Base-by-base conservation (phyloP, 1,140 invertebrate species). In the Cydia fagiglandana region DNA sequence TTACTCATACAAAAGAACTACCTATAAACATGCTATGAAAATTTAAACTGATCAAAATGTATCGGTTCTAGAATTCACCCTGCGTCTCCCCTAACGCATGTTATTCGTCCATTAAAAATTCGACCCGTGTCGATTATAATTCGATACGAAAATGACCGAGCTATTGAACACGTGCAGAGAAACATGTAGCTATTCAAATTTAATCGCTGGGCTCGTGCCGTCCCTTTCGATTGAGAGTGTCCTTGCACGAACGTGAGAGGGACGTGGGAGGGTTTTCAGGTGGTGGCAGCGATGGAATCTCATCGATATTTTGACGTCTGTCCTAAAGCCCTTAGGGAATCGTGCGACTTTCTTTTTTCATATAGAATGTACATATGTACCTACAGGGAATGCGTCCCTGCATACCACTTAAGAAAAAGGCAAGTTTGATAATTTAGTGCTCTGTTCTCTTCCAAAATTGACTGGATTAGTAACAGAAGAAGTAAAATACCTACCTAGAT, bases 91-190 rank as follows among this genome's bases (percentile, higher is more conserved):
- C n/a, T 17, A 17, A 17, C 50, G 24, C 20, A 13, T 61, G 20
- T 61, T 61, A 61, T 61, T 61, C 50, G 50, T 24, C 56, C 17
- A 61, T 61, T 61, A 61, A 61, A 61, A 61, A 61, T 61, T 61
- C 56, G 56, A 61, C 9, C 20, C 56, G 56, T 61, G 20, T 61
- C 56, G 56, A 61, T 61, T 61, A 61, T 61, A 20, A 61, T 61
- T 24, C 20, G 56, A 24, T 61, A 61, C 56, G 56, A 61, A 61
- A 61, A 61, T 61, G 56, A 9, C 56, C 56, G 56, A 10, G 56
- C 56, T 61, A 61, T 61, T 61, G 56, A 24, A 61, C 56, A 61
- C 56, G 56, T 61, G 56, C 56, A 61, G 56, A 61, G 15, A 61
- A 61, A 24, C 56, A 61, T 61, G 56, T 61, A 20, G 56, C 17